These are phyloP conservation scores for Ctenochaetus hawaiiensis DNA, from an alignment of 2,797 vertebrate genomes.

Conservation along the genomic window DNA sequence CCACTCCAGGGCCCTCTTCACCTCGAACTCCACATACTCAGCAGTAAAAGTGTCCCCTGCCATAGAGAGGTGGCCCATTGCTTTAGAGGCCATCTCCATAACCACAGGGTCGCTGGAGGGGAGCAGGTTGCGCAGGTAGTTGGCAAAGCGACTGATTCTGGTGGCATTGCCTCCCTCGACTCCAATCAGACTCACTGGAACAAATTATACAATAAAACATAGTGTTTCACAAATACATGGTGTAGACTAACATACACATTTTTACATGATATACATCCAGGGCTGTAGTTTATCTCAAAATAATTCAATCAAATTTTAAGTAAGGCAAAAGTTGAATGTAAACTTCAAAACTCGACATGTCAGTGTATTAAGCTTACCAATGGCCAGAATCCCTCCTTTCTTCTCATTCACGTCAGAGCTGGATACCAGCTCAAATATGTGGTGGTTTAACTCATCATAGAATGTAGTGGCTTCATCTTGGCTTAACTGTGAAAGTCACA, in stretches of 20 bases:
- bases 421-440: conserved; percentile 99
- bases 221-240: not conserved
- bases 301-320: not conserved
- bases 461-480: conserved; percentile 98
- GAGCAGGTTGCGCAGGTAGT: conserved; percentile 96
- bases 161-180: conserved; percentile 98
- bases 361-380: conserved; percentile 86
- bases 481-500: conserved; percentile 88
- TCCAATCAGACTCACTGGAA: conserved; percentile 95
- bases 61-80: conserved; percentile 97
- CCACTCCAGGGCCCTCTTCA: conserved; percentile 98
- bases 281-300: too few species aligned
- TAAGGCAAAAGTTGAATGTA: not conserved
- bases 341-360: not conserved
- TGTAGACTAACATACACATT: not conserved
- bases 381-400: conserved; percentile 98
- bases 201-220: conserved; percentile 11
- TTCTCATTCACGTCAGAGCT: conserved; percentile 98
- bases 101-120: conserved; percentile 96
- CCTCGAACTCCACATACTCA: conserved; percentile 98
- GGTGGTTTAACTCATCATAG: conserved; percentile 98
- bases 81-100: conserved; percentile 99
- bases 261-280: not conserved
- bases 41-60: conserved; percentile 98
- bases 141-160: conserved; percentile 97